Evolutionary conservation across 2,888 invertebrate genomes (phyloP), one percentile per base, ranked within the genome.

Genomic region (Melinopterus prodromus): DNA sequence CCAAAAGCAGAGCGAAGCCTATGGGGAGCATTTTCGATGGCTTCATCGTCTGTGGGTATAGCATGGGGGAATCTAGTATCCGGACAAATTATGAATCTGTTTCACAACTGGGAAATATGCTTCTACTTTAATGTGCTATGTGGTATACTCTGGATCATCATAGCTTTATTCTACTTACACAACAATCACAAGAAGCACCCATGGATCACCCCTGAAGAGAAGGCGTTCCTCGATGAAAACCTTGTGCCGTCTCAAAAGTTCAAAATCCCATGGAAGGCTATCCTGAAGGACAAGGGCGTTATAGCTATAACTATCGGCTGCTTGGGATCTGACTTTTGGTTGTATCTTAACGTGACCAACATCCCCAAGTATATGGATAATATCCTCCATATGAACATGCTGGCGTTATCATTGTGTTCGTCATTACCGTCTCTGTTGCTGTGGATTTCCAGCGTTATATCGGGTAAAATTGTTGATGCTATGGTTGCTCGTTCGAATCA

Each of bases 261-360:
- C 12, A 81, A 81, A 80, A 71, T 77, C 4, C 79, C 79, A 1
- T 81, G 76, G 77, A 77, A 70, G 16, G 70, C 16, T 6, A 16
- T 81, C n/a, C 69, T 81, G n/a, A 69, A 9, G 9, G 95, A 93
- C 0, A 90, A 92, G 5, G 95, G 95, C 0, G 89, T 96, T 79
- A 93, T 94, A 92, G 95, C 95, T 0, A 87, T 96, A n/a, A 92
- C 95, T 12, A 92, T 92, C 76, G 95, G 95, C 81, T 94, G 95
- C 90, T 90, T 93, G 81, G 93, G 93, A 6, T 94, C 94, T 87
- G 93, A 94, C 85, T 94, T 93, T 92, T 94, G 93, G 4, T 92
- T 94, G 85, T 94, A 93, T 87, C 93, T 93, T 4, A 93, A 94
- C 92, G 92, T 94, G 16, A 93, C 93, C 0, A 94, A 94, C 85